Percentiles rank a stretch among this genome's conserved stretches.
These are phyloP conservation scores for Lamprotornis superbus DNA, from an alignment of 2,113 vertebrate genomes.

Conservation along the genomic window DNA sequence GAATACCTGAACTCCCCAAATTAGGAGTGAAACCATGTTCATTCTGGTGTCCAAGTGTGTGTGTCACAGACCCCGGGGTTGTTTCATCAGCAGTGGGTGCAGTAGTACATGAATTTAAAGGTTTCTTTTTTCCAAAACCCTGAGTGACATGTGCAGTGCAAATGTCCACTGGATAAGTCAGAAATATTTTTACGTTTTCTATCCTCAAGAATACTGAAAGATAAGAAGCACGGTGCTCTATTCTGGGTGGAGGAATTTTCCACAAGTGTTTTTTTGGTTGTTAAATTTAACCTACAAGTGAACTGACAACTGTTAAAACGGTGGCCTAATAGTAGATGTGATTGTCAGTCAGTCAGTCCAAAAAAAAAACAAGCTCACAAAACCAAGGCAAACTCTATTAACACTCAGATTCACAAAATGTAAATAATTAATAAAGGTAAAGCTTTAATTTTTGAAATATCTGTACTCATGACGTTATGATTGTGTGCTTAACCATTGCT, in stretches of 20 bases:
- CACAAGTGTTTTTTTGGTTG: background rate
- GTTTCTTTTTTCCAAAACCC: background rate
- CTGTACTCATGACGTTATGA: background rate
- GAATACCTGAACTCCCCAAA: background rate
- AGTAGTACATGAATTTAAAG: background rate
- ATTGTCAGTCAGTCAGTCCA: background rate
- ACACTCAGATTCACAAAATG: background rate
- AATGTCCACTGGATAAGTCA: background rate
- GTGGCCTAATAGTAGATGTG: background rate
- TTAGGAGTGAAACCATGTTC: background rate
- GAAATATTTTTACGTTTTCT: background rate
- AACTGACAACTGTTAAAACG: background rate
- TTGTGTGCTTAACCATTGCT: background rate
- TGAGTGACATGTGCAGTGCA: background rate
- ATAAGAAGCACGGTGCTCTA: background rate
- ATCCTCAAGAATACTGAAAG: background rate
- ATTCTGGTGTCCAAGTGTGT: background rate
- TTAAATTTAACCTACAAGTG: conserved; percentile 4
- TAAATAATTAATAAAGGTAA: background rate
- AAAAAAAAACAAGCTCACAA: background rate
- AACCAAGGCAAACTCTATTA: background rate
- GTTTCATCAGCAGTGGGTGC: background rate
- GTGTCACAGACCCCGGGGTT: background rate
- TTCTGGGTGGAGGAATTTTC: conserved; percentile 2
- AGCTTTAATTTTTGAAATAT: background rate